Base-by-base conservation (phyloP, 2,113 vertebrate genomes). In the Motacilla alba region DNA sequence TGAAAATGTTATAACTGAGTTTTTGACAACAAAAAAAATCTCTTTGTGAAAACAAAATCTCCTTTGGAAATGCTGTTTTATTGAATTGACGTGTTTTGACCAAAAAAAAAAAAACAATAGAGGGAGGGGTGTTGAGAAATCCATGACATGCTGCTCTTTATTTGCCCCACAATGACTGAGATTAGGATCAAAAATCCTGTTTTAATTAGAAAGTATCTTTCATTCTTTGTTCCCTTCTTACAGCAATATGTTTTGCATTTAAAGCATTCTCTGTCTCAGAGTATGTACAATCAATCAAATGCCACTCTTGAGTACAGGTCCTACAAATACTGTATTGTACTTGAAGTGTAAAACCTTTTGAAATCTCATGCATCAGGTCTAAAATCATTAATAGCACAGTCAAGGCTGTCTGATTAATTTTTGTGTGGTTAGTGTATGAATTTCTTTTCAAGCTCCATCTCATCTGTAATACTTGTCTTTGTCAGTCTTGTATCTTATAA, bases 121-220 rank as follows among this genome's bases (percentile, higher is more conserved):
- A 41, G 9, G 64, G 44, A 52, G 28, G 17, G 12, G 5, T 59
- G 20, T 19, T 88, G 68, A 90, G 52, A 83, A 95, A 80, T 87
- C 26, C 33, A 15, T 82, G 5, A 72, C 11, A 21, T 64, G 18
- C 41, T 83, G 73, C 20, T 96, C 85, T 90, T 96, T 56, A 31
- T 53, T 93, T 83, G 56, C 49, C 64, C 79, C 44, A 50, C 52
- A 74, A 49, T 90, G 60, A 70, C 60, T 75, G 64, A 90, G 79
- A 95, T 90, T 86, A 63, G 83, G 53, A 92, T 93, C 93, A 86
- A 83, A 93, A 91, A 75, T 86, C 37, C 62, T 87, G 22, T 74
- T 94, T 84, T 96, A 96, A 93, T 96, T 96, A 87, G 94, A 70
- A 92, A 88, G 26, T 80, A 77, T 90, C 76, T 93, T 90, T 94